These are phyloP conservation scores for Sycophaga agraensis DNA, from an alignment of 1,140 invertebrate species.

Conservation along the genomic window DNA sequence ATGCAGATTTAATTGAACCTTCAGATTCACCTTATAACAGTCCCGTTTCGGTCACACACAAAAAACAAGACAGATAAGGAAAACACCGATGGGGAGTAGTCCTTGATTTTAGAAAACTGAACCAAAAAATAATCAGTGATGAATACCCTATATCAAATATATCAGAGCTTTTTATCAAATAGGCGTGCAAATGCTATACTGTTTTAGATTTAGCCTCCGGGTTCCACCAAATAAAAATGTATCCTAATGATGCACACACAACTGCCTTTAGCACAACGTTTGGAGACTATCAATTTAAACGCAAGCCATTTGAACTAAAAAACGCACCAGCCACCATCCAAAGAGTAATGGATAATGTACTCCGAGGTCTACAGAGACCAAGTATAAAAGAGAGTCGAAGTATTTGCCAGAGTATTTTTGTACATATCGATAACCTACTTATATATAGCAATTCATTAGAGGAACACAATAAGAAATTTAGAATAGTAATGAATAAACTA, in stretches of 20 bases:
- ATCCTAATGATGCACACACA: background rate
- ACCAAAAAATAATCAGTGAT: conserved; percentile 50
- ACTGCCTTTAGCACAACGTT: background rate
- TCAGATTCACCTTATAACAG: background rate
- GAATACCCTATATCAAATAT: conserved; percentile 60
- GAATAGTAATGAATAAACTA: background rate
- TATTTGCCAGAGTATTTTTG: background rate
- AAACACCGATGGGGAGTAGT: no score
- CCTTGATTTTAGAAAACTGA: conserved; percentile 30
- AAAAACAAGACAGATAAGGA: background rate
- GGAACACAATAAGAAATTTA: background rate
- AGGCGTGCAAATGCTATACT: conserved; percentile 1
- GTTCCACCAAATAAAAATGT: conserved; percentile 8
- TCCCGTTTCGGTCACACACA: background rate
- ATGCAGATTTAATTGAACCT: no score
- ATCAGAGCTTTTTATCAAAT: conserved; percentile 38
- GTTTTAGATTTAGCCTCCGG: conserved; percentile 1
- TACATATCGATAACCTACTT: background rate
- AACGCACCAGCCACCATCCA: background rate
- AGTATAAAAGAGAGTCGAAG: no score
- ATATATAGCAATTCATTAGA: background rate
- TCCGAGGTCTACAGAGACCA: background rate
- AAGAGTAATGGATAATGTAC: background rate
- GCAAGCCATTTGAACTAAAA: background rate
- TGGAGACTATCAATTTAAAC: background rate